Evolutionary conservation across 2,888 invertebrate species (phyloP).

Genomic region (Dastarcus helophoroides): DNA sequence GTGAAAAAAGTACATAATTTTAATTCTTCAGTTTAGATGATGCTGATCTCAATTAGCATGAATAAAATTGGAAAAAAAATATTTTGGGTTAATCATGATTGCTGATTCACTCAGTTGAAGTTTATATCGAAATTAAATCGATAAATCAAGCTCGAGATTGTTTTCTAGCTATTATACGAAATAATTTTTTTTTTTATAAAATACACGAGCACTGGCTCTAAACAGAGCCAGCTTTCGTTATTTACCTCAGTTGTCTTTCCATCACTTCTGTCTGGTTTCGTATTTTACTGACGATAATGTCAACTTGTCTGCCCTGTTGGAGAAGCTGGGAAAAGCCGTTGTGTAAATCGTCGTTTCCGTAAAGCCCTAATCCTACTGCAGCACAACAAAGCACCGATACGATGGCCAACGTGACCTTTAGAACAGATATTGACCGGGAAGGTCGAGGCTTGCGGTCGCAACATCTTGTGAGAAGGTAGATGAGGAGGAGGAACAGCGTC

Average conservation of each 20-base stretch:
- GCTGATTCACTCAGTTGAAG: too few species aligned
- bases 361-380: slow-evolving; percentile 80
- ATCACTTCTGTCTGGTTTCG: slow-evolving; percentile 73
- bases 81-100: too few species aligned
- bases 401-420: slow-evolving; percentile 69
- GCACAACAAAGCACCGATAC: slow-evolving; percentile 82
- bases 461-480: slow-evolving; percentile 89
- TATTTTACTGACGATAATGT: slow-evolving; percentile 62
- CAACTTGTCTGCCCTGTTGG: slow-evolving; percentile 65
- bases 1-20: too few species aligned
- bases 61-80: too few species aligned
- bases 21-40: too few species aligned
- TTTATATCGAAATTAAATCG: too few species aligned
- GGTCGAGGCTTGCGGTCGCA: slow-evolving; percentile 89
- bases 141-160: too few species aligned
- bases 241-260: slow-evolving; percentile 62
- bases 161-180: too few species aligned
- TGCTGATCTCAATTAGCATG: too few species aligned
- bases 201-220: slow-evolving; percentile 58
- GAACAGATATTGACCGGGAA: slow-evolving; percentile 75
- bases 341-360: slow-evolving; percentile 91
- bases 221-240: too few species aligned
- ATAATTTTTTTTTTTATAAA: too few species aligned
- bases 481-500: slow-evolving; percentile 75
- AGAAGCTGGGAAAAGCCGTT: slow-evolving; percentile 76